Base-by-base conservation (phyloP, 1,140 invertebrate genomes). In the Caenorhabditis latens region DNA sequence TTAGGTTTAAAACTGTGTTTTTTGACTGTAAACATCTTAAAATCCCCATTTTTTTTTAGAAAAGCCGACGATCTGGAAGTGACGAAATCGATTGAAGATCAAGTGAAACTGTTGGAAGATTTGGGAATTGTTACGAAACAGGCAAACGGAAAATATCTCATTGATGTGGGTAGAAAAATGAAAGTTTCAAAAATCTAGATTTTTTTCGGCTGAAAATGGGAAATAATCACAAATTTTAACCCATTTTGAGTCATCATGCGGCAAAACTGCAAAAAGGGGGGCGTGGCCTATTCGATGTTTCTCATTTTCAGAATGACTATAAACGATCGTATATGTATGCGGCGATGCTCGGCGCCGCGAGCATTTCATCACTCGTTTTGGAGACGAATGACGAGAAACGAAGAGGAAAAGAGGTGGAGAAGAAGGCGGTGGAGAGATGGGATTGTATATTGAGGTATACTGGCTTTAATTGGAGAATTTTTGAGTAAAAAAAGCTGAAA, bases 401-500 rank as follows among this genome's bases (percentile, higher is more conserved):
- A 21, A 61, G 55, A 19, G 43, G 55, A 65, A 83, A 57, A 50
- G 88, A 89, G 19, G 61, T 89, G 6, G 71, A 58, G 19, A 89
- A 89, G 42, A 86, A 89, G 65, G 65, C 88, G 4, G 40, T 61
- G 7, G 88, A 89, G 57, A 57, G 88, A 53, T 89, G 88, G 88
- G 88, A 89, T 58, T 89, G 71, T n/a, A 86, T 89, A 53, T 67
- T 89, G n/a, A 85, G 79, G 67, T 89, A 89, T 14, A 24, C 48
- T 9, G 87, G 32, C 32, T 32, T 0, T 0, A 24, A n/a, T 6
- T 87, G 1, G 75, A 42, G 42, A 87, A 71, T 71, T 71, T 57
- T 48, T 1, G 82, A 24, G 83, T 65, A 32, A 1, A 43, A 61
- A 86, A 87, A 40, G 32, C 21, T 11, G 57, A 42, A 46, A 87